Evolutionary conservation across 1,140 invertebrate genomes (phyloP), one percentile per base, ranked within the genome.

Genomic region (Trichonephila clavipes): DNA sequence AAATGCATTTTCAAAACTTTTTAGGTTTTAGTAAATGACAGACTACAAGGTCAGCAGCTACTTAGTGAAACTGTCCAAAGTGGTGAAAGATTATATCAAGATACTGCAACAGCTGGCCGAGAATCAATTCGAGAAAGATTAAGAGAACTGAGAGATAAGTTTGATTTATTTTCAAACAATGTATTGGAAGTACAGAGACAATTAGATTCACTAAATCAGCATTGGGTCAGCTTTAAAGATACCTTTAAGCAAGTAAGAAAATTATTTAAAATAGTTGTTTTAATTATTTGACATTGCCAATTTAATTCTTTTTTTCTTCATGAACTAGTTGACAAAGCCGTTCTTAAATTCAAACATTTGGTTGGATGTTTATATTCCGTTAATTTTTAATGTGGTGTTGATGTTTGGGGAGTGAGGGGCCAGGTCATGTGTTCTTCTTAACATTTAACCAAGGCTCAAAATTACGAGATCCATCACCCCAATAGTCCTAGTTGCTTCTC

Each of bases 101-200:
- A 99, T 95, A 99, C 98, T 7, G 98, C 98, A 6, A 97, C 98
- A 44, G 97, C 97, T 95, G 99, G 98, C 18, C 97, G 99, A 93
- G 99, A 99, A 95, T 97, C 97, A 62, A 97, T 99, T 66, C 96
- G 98, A 16, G 97, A 97, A 94, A 97, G 99, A 95, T 96, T 99
- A 94, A 97, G 98, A 95, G 96, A 96, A 34, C 96, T 97, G 88
- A 97, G 97, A 95, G 98, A 95, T 95, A 95, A 89, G 95, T 96
- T 95, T 95, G 96, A 95, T 81, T 94, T 95, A 62, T 95, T 96
- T 19, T 95, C 96, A 72, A 95, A 95, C 12, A 95, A 94, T 94
- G 94, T 96, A n/a, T 94, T 95, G 59, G 96, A 96, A 90, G 95
- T 96, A 94, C 95, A 96, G 16, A 95, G 97, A 97, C 96, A 95